Conservation (phyloP, 1,140 invertebrate species). For the Polypedilum vanderplanki region DNA sequence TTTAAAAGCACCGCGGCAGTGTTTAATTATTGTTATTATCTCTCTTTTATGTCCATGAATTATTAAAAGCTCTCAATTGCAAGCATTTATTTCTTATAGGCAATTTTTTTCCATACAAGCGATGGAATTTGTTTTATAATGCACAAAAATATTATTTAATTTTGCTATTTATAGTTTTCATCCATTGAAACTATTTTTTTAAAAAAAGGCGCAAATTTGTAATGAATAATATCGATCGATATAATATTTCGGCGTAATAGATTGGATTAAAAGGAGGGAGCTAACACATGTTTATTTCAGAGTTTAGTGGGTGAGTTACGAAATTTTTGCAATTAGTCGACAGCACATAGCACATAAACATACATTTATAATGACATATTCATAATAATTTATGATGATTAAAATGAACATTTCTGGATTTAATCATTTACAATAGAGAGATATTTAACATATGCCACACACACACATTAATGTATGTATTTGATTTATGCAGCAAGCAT, state of each 20-base stretch:
- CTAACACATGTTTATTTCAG: neutral
- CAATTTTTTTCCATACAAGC: neutral
- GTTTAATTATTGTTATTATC: slow-evolving; percentile 20
- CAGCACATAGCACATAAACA: neutral
- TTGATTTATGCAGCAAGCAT: too few species aligned
- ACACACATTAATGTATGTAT: too few species aligned
- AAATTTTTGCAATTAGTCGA: neutral
- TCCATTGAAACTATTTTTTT: neutral
- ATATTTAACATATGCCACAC: too few species aligned
- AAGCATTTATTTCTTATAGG: neutral
- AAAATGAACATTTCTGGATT: neutral
- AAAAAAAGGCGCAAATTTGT: slow-evolving; percentile 6
- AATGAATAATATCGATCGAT: neutral
- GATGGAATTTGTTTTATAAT: too few species aligned
- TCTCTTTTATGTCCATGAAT: slow-evolving; percentile 12
- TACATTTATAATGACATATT: neutral
- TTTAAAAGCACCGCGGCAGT: slow-evolving; percentile 1
- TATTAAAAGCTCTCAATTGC: slow-evolving; percentile 18
- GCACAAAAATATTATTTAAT: too few species aligned
- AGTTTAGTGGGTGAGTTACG: slow-evolving; percentile 3
- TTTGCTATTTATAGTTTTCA: too few species aligned
- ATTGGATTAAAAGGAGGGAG: neutral
- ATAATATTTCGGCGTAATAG: neutral
- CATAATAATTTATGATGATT: slow-evolving; percentile 11
- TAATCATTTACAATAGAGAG: too few species aligned